Base-by-base conservation (phyloP, 2,888 invertebrate species). In the Heliconius ethilla region DNA sequence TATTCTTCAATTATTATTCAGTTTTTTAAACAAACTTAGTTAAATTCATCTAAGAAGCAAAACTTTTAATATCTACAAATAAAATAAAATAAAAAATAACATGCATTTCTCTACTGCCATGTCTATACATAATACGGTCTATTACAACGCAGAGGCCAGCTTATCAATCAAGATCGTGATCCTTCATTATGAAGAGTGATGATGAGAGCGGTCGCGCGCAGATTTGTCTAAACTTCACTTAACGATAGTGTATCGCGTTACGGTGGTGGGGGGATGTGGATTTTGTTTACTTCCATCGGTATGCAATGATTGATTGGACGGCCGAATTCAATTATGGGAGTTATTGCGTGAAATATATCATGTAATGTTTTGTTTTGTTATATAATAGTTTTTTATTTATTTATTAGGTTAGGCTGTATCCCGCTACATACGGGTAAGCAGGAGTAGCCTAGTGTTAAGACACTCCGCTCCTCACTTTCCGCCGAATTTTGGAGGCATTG, bases 121-220 rank as follows among this genome's bases (percentile, higher is more conserved):
- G 6, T 88, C 87, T 88, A 84, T 73, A 76, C 79, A 79, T 72
- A 63, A 18, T 4, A 51, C 82, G 40, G 33, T 85, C 90, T 88
- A 82, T 78, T 79, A 78, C 79, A 83, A 85, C 83, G 86, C 86
- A 86, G 89, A 90, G 92, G 90, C 89, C 86, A 84, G 89, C 91
- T 92, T 93, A 93, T 94, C 93, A 91, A 93, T 94, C 93, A 92
- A 90, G 88, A 92, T 92, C 92, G 89, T 90, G 92, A 92, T 92
- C 92, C 92, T 91, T 91, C 90, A 91, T 93, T 92, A 94, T 93
- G 91, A 93, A 92, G 94, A 94, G 90, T 90, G 93, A 94, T 93
- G 91, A 90, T 87, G 82, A 81, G 84, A 86, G 84, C 80, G 79
- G 81, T 82, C 81, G 85, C 85, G 84, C 89, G 89, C 90, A 89